These are phyloP conservation scores for Thunnus maccoyii DNA, from an alignment of 2,113 vertebrate genomes.

Conservation along the genomic window DNA sequence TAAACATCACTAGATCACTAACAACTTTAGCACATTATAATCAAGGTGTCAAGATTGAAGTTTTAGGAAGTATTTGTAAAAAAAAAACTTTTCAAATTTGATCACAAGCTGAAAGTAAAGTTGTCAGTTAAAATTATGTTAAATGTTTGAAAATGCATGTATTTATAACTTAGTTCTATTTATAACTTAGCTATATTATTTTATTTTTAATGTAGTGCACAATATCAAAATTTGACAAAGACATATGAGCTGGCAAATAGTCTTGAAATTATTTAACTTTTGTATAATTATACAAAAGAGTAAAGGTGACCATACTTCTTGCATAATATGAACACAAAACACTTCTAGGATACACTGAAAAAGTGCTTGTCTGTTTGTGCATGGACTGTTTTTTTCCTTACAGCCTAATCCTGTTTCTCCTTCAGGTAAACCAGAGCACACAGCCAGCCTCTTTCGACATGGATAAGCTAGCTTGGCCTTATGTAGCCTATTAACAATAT, in stretches of 20 bases:
- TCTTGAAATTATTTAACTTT: too few species aligned
- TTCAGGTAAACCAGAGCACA: constrained; percentile 35
- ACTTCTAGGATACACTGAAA: background rate
- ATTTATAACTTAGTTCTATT: too few species aligned
- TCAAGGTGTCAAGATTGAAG: accelerated
- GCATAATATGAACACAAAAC: background rate
- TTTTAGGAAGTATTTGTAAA: background rate
- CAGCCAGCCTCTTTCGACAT: constrained; percentile 10
- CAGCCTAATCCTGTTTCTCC: constrained; percentile 59
- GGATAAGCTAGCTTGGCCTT: constrained; percentile 57
- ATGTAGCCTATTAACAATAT: constrained; percentile 51
- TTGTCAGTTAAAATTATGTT: background rate
- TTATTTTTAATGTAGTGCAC: too few species aligned
- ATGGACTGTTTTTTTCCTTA: background rate
- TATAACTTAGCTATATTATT: too few species aligned
- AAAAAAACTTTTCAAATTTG: background rate
- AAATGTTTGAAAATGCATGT: background rate
- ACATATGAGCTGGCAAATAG: too few species aligned
- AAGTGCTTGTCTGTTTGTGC: background rate
- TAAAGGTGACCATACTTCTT: background rate
- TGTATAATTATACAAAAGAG: background rate
- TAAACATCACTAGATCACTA: background rate
- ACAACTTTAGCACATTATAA: background rate
- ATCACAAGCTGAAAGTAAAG: background rate
- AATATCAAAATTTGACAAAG: too few species aligned